Evolutionary conservation across 1,140 invertebrate species (phyloP), one percentile per base, ranked within the genome.

Genomic region (Lycorma delicatula): DNA sequence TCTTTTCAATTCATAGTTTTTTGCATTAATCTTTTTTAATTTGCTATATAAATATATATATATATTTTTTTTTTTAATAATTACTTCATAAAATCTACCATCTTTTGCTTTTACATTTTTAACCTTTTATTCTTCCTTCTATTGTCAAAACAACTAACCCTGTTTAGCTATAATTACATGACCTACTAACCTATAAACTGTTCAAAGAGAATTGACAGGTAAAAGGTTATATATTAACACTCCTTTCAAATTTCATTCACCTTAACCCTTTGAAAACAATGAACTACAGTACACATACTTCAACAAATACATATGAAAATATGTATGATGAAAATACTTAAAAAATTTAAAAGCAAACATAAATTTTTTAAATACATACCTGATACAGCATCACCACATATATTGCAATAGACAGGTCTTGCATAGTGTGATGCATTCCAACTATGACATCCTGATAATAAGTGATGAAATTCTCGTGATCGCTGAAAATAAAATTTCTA

Each of bases 341-440:
- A 48, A 16, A 56, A 56, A 34, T 53, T 51, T 47, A 31, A 27
- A 47, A 59, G 16, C 41, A 50, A 58, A 22, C 26, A 44, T 46
- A 6, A 41, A 52, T 20, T n/a, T 12, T 28, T 18, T 28, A 13
- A 27, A 38, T 54, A 59, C 65, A 71, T 72, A 82, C 80, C 80
- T 60, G 84, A 90, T 1, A 97, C 79, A 7, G 91, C 88, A 69
- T 97, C 93, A 49, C 89, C 77, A 71, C 95, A 98, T 27, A 97
- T 89, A 73, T 97, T 98, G 74, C 94, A 97, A 71, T 95, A 97
- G 0, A 92, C 96, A 47, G 94, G 95, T 54, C 92, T 79, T 0
- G 93, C 92, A 75, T 97, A 92, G 27, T 87, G 94, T 47, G 92
- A 92, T 16, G 90, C 84, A 68, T 93, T 91, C 93, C 93, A 97